Evolutionary conservation across 2,113 vertebrate genomes (phyloP).

Genomic region (Uria aalge): DNA sequence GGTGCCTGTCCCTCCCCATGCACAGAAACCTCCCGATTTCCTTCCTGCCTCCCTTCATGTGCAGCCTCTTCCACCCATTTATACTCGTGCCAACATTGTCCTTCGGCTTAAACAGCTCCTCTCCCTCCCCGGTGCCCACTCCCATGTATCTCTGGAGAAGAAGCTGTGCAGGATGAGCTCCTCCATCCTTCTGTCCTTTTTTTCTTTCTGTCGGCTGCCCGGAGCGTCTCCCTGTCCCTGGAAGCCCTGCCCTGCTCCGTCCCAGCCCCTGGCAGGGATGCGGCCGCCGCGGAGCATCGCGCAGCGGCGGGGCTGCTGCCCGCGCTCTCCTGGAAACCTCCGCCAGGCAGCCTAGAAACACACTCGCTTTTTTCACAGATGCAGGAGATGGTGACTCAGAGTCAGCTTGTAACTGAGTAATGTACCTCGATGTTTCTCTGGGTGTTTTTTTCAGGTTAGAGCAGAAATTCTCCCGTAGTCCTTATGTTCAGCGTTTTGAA

Average conservation of each 20-base stretch:
- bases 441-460: conserved; percentile 19
- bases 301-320: background rate
- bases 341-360: background rate
- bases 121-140: background rate
- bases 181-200: background rate
- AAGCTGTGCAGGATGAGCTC: background rate
- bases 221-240: background rate
- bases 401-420: conserved; percentile 57
- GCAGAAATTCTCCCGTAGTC: background rate
- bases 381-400: conserved; percentile 44
- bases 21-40: background rate
- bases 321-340: background rate
- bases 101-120: background rate
- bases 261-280: background rate
- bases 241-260: background rate
- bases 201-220: background rate
- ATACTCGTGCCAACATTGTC: background rate
- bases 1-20: background rate
- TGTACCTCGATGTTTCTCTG: background rate
- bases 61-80: background rate
- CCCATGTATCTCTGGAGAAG: background rate
- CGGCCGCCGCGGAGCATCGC: background rate
- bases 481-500: background rate
- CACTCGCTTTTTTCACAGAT: background rate
- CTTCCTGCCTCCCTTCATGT: background rate